phyloP scores from a whole-genome alignment of 2,113 vertebrate species.

The Mus spicilegus region DNA sequence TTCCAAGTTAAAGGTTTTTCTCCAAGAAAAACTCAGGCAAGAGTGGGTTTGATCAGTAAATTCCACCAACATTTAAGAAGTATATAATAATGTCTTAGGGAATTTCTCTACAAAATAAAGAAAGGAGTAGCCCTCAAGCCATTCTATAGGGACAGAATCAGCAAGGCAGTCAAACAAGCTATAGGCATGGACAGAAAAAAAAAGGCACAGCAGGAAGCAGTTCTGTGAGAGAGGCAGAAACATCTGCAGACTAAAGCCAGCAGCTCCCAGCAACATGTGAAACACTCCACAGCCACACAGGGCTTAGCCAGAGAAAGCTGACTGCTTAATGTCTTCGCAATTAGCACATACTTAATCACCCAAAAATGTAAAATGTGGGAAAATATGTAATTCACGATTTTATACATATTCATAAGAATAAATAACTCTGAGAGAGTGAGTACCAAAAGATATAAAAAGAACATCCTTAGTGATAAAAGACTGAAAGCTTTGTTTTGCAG shows the following conservation, averaged over 20 bases:
- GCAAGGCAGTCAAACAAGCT: background rate
- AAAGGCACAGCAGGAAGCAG: background rate
- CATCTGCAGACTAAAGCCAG: background rate
- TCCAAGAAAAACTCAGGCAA: background rate
- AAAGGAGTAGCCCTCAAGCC: background rate
- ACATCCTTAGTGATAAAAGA: background rate
- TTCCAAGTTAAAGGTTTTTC: constrained; percentile 4
- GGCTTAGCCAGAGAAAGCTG: background rate
- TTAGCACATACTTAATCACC: background rate
- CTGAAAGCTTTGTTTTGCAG: background rate
- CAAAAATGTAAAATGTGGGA: background rate
- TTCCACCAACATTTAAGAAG: background rate
- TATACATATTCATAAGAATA: background rate
- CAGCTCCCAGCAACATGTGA: background rate
- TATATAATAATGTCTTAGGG: background rate
- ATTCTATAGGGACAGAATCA: background rate
- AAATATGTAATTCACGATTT: background rate
- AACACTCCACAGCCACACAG: background rate
- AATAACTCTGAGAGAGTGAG: background rate
- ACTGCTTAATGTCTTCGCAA: background rate
- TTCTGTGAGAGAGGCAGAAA: background rate
- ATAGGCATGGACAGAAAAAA: background rate
- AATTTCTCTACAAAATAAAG: background rate
- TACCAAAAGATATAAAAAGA: background rate
- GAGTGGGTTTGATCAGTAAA: background rate